phyloP scores from a whole-genome alignment of 2,797 vertebrate species.

The Dicrostonyx torquatus region DNA sequence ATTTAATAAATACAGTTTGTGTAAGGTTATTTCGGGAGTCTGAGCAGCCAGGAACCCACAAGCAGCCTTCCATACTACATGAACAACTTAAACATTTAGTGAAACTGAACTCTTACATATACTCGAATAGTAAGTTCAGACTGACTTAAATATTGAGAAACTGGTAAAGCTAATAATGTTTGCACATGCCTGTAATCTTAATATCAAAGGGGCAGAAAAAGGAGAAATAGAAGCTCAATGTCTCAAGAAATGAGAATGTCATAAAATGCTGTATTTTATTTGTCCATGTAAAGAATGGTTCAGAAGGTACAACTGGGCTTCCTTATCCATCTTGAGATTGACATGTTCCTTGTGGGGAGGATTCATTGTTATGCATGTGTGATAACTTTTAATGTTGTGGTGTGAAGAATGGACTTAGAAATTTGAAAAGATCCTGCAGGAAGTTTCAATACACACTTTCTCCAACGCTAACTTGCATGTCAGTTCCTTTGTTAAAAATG shows the following conservation, averaged over 20 bases:
- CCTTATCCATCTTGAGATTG: not conserved
- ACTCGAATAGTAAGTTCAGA: not conserved
- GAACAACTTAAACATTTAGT: slow-evolving; percentile 5
- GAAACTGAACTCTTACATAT: not conserved
- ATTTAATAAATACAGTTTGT: no score
- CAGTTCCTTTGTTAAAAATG: slow-evolving; percentile 25
- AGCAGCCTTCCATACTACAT: no score
- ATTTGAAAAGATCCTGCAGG: not conserved
- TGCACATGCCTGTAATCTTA: not conserved
- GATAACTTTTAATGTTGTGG: not conserved
- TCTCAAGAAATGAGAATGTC: not conserved
- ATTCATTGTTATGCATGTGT: not conserved
- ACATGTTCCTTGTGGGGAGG: not conserved
- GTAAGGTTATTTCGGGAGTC: no score
- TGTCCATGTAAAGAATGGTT: not conserved
- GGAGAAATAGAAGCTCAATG: not conserved
- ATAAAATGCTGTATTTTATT: not conserved
- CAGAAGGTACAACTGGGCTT: not conserved
- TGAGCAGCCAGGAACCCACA: no score
- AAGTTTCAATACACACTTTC: not conserved
- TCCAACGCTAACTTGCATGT: not conserved
- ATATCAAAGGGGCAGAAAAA: not conserved
- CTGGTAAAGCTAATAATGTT: not conserved
- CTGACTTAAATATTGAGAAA: slow-evolving; percentile 14
- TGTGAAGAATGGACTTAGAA: slow-evolving; percentile 1